A percentile compares a stretch with the other conserved stretches of the same genome.
Conservation (phyloP, 64 coral and sea anemone genomes). For the Anthopleura sola region DNA sequence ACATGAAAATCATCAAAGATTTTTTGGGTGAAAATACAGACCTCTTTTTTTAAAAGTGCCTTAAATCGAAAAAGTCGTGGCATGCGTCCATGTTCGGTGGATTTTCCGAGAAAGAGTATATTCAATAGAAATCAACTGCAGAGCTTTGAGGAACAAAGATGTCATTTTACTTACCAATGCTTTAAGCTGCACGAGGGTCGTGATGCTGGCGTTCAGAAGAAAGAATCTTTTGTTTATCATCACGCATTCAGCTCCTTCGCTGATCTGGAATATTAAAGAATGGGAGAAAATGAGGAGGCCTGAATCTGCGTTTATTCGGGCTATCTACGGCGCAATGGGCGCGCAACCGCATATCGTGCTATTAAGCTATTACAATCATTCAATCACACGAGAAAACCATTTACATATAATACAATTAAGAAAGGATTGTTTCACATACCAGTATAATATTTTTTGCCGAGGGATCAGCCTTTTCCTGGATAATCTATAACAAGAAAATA, state of each 20-base stretch:
- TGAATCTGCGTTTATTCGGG: not conserved
- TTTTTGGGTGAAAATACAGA: too few relatives aligned
- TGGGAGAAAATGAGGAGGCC: not conserved
- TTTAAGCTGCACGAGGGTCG: slow-evolving; percentile 79
- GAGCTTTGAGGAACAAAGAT: not conserved
- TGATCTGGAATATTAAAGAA: slow-evolving; percentile 51
- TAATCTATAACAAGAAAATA: slow-evolving; percentile 14
- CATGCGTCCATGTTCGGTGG: too few relatives aligned
- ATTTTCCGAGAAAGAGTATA: too few relatives aligned
- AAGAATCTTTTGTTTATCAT: slow-evolving; percentile 93
- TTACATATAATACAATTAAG: too few relatives aligned
- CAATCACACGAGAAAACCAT: too few relatives aligned
- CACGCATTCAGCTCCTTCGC: slow-evolving; percentile 84
- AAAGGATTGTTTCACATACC: not conserved
- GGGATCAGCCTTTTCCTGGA: slow-evolving; percentile 50
- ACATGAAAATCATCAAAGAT: not conserved
- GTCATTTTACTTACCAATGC: slow-evolving; percentile 54
- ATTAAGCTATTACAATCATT: too few relatives aligned
- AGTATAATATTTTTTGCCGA: slow-evolving; percentile 52
- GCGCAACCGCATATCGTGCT: not conserved
- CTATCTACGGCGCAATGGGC: not conserved
- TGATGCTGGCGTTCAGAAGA: slow-evolving; percentile 74
- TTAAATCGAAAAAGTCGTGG: too few relatives aligned
- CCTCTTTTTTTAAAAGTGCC: too few relatives aligned
- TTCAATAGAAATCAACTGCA: too few relatives aligned